A percentile compares a stretch with the other conserved stretches of the same genome.
Conservation (phyloP, 2,113 vertebrate species). For the Lota lota region DNA sequence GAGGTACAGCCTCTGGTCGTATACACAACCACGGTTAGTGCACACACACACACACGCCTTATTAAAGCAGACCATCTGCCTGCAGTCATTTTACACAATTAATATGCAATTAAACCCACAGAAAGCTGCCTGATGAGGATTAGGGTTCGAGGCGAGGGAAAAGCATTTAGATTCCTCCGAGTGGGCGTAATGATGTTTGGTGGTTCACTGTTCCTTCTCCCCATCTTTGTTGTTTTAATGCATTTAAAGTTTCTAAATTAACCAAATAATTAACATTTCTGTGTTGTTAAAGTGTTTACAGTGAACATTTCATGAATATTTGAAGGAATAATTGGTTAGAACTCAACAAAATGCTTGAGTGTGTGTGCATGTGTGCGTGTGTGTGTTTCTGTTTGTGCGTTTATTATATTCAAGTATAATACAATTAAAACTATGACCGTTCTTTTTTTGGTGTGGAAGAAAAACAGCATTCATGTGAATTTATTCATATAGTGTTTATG, state of each 20-base stretch:
- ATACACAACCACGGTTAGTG: no score
- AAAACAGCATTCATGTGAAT: no score
- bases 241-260: slow-evolving; percentile 8
- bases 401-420: no score
- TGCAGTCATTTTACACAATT: slow-evolving; percentile 18
- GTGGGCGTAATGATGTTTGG: neutral
- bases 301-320: neutral
- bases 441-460: no score
- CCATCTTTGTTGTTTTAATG: neutral
- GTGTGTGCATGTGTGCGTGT: no score
- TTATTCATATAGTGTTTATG: no score
- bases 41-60: slow-evolving; percentile 5
- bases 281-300: neutral
- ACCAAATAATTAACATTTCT: neutral
- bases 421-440: no score
- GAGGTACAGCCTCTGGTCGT: no score
- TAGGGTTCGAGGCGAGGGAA: neutral
- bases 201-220: no score
- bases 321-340: neutral
- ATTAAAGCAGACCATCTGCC: slow-evolving; percentile 14
- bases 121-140: neutral
- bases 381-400: no score
- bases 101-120: slow-evolving; percentile 3
- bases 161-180: neutral
- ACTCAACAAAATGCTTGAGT: no score